Conservation (phyloP, 2,797 vertebrate genomes). For the Myotis vivesi region DNA sequence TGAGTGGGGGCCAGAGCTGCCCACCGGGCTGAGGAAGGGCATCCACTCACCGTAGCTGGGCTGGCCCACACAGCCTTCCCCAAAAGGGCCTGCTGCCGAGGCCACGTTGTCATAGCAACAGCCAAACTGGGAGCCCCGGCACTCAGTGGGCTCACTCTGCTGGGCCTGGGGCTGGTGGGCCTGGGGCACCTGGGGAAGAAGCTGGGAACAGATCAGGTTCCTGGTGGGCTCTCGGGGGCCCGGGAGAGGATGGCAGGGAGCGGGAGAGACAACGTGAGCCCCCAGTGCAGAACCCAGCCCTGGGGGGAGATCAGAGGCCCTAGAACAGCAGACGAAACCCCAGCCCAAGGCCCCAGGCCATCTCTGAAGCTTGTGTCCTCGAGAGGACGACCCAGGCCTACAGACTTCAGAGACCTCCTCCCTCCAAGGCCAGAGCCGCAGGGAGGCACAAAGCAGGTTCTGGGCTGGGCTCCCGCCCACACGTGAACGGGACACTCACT, state of each 20-base stretch:
- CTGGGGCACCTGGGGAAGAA: background rate
- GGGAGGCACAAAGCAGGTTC: background rate
- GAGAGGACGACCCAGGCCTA: background rate
- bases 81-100: slow-evolving; percentile 88
- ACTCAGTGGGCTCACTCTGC: slow-evolving; percentile 83
- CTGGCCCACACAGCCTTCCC: slow-evolving; percentile 90
- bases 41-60: slow-evolving; percentile 87
- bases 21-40: rapidly evolving
- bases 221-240: background rate
- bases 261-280: background rate
- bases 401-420: background rate
- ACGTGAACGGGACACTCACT: slow-evolving; percentile 66
- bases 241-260: background rate
- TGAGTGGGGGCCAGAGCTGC: background rate
- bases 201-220: background rate
- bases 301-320: background rate
- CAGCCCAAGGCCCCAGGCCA: background rate
- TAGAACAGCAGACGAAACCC: background rate
- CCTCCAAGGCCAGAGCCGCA: background rate
- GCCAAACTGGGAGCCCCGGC: slow-evolving; percentile 88
- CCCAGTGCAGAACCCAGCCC: background rate
- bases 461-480: too few species aligned
- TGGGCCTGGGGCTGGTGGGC: slow-evolving; percentile 49
- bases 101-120: slow-evolving; percentile 93
- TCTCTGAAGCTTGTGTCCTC: background rate